Evolutionary conservation across 1,140 invertebrate genomes (phyloP).

Genomic region (Drosophila tani): DNA sequence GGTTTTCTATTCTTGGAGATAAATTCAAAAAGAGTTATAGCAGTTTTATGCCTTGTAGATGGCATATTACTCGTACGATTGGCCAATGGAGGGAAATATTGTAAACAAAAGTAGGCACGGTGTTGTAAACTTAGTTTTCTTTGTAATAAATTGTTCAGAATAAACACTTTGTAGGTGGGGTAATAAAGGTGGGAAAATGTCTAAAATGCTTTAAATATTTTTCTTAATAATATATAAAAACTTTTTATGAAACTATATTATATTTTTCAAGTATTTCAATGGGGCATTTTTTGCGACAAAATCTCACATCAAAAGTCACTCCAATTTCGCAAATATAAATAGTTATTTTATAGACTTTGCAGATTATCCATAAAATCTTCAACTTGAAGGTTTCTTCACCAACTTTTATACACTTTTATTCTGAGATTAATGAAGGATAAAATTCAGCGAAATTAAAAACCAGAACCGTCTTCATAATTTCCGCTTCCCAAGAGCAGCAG

Average conservation of each 20-base stretch:
- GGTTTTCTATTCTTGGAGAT: background rate
- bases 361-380: too few species aligned
- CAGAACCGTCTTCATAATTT: slow-evolving; percentile 28
- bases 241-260: too few species aligned
- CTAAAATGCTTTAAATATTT: too few species aligned
- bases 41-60: background rate
- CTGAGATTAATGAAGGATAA: background rate
- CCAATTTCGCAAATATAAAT: background rate
- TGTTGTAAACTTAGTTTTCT: slow-evolving; percentile 14
- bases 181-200: background rate
- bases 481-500: slow-evolving; percentile 9
- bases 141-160: background rate
- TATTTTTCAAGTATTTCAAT: too few species aligned
- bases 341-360: rapidly evolving
- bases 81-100: background rate
- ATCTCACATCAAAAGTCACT: background rate
- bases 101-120: slow-evolving; percentile 1
- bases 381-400: too few species aligned
- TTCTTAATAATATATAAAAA: too few species aligned
- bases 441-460: background rate
- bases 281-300: too few species aligned
- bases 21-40: background rate
- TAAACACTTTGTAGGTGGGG: background rate
- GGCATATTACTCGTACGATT: background rate
- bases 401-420: background rate